These are phyloP conservation scores for Aldrovandia affinis DNA, from an alignment of 2,797 vertebrate genomes.

Conservation along the genomic window DNA sequence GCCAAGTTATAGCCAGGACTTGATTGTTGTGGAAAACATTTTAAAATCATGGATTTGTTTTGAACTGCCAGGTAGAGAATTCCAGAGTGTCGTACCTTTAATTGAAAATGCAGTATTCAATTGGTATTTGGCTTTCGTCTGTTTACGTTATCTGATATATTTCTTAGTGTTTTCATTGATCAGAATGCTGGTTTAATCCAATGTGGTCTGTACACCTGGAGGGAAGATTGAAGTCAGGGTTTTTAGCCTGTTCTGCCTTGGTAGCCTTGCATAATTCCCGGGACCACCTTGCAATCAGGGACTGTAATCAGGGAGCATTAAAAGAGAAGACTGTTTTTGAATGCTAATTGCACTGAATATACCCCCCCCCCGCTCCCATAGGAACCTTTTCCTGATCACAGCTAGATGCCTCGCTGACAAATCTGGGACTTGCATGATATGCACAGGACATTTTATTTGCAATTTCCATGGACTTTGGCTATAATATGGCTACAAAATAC, in stretches of 20 bases:
- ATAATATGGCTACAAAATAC: not conserved
- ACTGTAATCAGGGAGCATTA: not conserved
- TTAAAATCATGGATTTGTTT: too few species aligned
- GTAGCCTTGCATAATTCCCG: not conserved
- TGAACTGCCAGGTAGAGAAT: too few species aligned
- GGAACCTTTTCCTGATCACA: not conserved
- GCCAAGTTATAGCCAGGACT: too few species aligned
- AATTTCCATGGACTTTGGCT: not conserved
- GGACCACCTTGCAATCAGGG: not conserved
- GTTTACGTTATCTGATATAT: not conserved
- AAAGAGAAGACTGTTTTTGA: not conserved
- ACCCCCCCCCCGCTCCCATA: not conserved
- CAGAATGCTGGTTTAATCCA: not conserved
- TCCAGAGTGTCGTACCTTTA: too few species aligned
- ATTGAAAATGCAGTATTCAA: too few species aligned
- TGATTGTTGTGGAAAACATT: too few species aligned
- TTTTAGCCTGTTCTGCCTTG: not conserved
- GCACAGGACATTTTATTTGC: not conserved
- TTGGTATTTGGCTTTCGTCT: not conserved
- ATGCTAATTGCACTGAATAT: not conserved
- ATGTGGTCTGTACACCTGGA: not conserved
- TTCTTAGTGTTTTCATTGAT: not conserved
- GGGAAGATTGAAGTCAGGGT: not conserved
- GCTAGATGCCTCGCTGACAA: not conserved
- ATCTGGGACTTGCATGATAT: not conserved